These are phyloP conservation scores for Zonitis immaculata DNA, from an alignment of 2,888 invertebrate species.

Conservation along the genomic window DNA sequence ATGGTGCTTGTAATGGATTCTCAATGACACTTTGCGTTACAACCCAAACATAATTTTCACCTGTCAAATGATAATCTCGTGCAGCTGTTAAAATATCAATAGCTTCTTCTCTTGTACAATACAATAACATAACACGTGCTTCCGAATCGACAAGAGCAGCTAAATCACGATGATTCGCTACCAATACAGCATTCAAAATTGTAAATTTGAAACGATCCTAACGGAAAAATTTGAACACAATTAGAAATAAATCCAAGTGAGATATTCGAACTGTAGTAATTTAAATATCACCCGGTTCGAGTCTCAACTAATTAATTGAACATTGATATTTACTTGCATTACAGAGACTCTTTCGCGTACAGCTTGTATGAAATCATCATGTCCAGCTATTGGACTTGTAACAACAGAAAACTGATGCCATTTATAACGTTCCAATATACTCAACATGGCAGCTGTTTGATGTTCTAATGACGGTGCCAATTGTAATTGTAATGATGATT, in stretches of 20 bases:
- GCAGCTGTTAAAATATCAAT: conserved; percentile 75
- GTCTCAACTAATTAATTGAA: too few relatives aligned
- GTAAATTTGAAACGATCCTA: conserved; percentile 70
- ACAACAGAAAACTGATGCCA: conserved; percentile 96
- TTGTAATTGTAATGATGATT: conserved; percentile 86
- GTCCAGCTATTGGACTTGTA: conserved; percentile 89
- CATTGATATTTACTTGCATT: conserved; percentile 62
- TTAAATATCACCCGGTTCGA: too few relatives aligned
- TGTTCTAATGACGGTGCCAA: conserved; percentile 95
- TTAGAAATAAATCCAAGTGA: too few relatives aligned
- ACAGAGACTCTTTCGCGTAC: conserved; percentile 82
- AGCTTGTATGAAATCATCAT: conserved; percentile 93
- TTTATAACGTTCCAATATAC: conserved; percentile 90
- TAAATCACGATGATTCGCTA: conserved; percentile 72
- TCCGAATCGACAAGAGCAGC: conserved; percentile 82
- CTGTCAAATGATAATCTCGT: conserved; percentile 70
- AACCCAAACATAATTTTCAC: conserved; percentile 95
- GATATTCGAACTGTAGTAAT: neutral
- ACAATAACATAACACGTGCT: conserved; percentile 87
- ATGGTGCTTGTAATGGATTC: conserved; percentile 67
- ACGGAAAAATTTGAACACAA: conserved; percentile 32
- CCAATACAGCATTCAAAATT: conserved; percentile 79
- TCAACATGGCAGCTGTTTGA: conserved; percentile 93
- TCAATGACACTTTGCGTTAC: conserved; percentile 92
- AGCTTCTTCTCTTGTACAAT: conserved; percentile 85